phyloP scores from a whole-genome alignment of 2,113 vertebrate species.

The Megaceryle torquata region DNA sequence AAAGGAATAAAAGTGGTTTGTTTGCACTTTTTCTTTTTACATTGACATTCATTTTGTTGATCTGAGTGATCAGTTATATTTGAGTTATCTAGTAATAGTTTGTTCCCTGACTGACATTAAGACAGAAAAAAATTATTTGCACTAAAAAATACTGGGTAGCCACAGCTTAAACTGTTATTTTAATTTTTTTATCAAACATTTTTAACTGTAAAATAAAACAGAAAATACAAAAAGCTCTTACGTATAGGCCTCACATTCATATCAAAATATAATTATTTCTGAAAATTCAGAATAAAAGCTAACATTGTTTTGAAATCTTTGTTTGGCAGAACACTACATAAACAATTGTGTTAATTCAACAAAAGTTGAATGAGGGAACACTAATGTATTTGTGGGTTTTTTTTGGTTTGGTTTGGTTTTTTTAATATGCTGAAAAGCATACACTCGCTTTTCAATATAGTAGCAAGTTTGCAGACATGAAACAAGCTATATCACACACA shows the following conservation, averaged over 20 bases:
- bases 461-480: neutral
- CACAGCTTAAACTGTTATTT: neutral
- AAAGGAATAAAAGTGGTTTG: neutral
- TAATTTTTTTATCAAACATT: neutral
- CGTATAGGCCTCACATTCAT: neutral
- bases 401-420: neutral
- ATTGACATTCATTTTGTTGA: neutral
- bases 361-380: neutral
- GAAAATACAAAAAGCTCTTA: neutral
- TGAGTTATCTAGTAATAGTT: neutral
- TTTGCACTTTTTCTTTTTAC: neutral
- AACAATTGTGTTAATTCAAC: neutral
- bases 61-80: neutral
- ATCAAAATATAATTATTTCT: neutral
- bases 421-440: neutral
- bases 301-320: neutral
- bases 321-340: neutral
- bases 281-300: neutral
- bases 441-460: neutral
- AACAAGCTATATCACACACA: accelerated
- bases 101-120: neutral
- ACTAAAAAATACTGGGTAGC: neutral
- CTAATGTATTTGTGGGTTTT: neutral
- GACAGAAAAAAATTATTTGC: neutral
- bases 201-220: neutral